A percentile compares a stretch with the other conserved stretches of the same genome.
Conservation (phyloP, 2,888 invertebrate species). For the Amphipyra tragopoginis region DNA sequence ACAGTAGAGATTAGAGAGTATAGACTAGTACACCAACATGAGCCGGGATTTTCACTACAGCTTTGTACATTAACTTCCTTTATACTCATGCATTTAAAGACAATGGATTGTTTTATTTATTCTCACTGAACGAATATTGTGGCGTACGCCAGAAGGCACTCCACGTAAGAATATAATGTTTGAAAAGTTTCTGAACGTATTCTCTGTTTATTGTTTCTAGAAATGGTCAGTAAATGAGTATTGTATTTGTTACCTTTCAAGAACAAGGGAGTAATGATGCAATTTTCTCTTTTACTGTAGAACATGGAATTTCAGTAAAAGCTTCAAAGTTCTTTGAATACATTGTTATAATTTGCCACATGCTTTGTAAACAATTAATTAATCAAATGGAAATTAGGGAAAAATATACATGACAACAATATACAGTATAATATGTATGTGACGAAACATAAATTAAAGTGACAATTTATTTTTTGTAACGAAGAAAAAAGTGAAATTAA, state of each 20-base stretch:
- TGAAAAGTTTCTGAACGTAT: background rate
- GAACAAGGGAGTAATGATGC: too few relatives aligned
- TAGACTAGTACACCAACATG: slow-evolving; percentile 80
- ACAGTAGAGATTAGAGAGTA: slow-evolving; percentile 79
- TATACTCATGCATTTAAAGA: slow-evolving; percentile 85
- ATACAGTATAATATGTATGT: too few relatives aligned
- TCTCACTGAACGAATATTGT: slow-evolving; percentile 62
- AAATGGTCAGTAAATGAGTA: background rate
- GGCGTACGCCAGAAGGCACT: slow-evolving; percentile 35
- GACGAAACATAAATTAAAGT: too few relatives aligned
- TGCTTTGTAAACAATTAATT: too few relatives aligned
- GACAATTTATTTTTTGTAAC: too few relatives aligned
- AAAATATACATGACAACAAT: too few relatives aligned
- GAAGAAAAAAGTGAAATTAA: too few relatives aligned
- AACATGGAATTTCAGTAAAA: too few relatives aligned
- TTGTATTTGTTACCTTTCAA: background rate
- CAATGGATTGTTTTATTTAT: slow-evolving; percentile 75
- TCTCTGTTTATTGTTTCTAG: background rate
- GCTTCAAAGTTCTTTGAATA: too few relatives aligned
- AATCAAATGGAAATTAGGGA: too few relatives aligned
- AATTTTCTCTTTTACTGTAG: too few relatives aligned
- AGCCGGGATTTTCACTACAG: slow-evolving; percentile 80
- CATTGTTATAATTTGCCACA: too few relatives aligned
- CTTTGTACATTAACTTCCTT: slow-evolving; percentile 86
- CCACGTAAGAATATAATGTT: slow-evolving; percentile 1